phyloP scores from a whole-genome alignment of 1,140 invertebrate species.

The Polypedilum vanderplanki region DNA sequence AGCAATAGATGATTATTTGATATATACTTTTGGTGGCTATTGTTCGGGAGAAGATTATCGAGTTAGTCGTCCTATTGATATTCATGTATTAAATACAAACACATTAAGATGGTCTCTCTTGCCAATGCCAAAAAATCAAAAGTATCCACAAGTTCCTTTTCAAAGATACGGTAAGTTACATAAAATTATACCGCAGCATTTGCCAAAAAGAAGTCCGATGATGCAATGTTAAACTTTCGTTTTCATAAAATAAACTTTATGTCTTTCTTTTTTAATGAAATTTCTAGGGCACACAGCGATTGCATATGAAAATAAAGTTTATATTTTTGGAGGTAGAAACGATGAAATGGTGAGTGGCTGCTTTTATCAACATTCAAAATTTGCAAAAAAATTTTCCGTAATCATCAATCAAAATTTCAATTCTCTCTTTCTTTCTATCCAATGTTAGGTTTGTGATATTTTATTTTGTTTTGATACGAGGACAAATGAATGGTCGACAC shows the following conservation, averaged over 20 bases:
- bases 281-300: constrained; percentile 72
- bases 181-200: not conserved
- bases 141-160: constrained; percentile 48
- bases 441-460: constrained; percentile 55
- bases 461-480: constrained; percentile 75
- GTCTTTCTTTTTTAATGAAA: not conserved
- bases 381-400: not conserved
- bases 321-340: constrained; percentile 86
- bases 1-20: constrained; percentile 60
- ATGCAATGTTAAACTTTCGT: not conserved
- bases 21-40: constrained; percentile 89
- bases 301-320: constrained; percentile 62
- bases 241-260: not conserved
- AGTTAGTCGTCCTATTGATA: constrained; percentile 67
- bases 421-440: not conserved
- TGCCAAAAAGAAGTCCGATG: not conserved
- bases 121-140: constrained; percentile 38
- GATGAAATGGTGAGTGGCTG: constrained; percentile 55
- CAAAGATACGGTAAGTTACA: constrained; percentile 43
- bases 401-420: not conserved
- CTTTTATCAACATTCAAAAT: not conserved
- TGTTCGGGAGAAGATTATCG: constrained; percentile 72
- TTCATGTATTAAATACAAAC: constrained; percentile 77
- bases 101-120: constrained; percentile 51
- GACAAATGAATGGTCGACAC: constrained; percentile 59